Percentiles rank a stretch among this genome's conserved stretches.
phyloP scores from a whole-genome alignment of 1,140 invertebrate genomes.

The Bombus waltoni region DNA sequence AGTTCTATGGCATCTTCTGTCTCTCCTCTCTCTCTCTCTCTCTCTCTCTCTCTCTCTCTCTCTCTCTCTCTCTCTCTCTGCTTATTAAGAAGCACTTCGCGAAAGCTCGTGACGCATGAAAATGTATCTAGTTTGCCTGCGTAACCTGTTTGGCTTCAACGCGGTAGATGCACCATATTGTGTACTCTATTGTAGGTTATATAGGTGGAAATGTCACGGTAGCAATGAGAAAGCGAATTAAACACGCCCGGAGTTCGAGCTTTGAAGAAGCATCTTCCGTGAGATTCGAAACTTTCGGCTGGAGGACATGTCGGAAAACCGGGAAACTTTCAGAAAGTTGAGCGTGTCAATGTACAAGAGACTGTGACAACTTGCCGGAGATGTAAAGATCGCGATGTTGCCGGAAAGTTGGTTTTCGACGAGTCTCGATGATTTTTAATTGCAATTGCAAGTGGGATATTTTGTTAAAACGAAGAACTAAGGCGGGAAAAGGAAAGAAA shows the following conservation, averaged over 20 bases:
- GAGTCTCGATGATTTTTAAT: not conserved
- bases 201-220: not conserved
- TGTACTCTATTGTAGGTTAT: too few relatives aligned
- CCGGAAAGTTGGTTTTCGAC: not conserved
- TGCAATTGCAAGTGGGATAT: not conserved
- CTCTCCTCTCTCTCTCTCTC: too few relatives aligned
- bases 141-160: not conserved
- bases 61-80: too few relatives aligned
- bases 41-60: too few relatives aligned
- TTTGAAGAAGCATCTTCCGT: not conserved
- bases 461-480: not conserved
- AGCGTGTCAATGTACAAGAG: not conserved
- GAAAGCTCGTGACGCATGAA: not conserved
- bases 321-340: not conserved
- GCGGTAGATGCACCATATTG: not conserved
- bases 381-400: not conserved
- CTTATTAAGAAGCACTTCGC: not conserved
- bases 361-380: not conserved
- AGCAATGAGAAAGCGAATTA: slow-evolving; percentile 19
- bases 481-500: too few relatives aligned
- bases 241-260: not conserved
- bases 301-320: not conserved
- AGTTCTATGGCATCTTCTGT: too few relatives aligned
- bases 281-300: not conserved
- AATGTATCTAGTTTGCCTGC: too few relatives aligned